phyloP scores from a whole-genome alignment of 1,140 invertebrate genomes.

The Orchestia grillus region DNA sequence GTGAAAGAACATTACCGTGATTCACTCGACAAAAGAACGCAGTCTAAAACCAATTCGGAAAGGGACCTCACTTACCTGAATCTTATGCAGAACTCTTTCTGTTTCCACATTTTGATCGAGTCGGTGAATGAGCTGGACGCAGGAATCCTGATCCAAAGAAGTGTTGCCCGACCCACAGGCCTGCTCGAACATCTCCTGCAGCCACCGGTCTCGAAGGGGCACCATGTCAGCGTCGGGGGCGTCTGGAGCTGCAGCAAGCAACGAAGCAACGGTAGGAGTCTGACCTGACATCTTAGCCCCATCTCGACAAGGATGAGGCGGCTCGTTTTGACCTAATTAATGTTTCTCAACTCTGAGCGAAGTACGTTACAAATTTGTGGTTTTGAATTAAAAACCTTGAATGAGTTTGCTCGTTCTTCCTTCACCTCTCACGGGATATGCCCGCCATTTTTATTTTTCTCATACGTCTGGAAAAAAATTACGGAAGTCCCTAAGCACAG shows the following conservation, averaged over 20 bases:
- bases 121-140: conserved; percentile 73
- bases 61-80: conserved; percentile 59
- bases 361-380: no score
- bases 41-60: not conserved
- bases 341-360: no score
- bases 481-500: no score
- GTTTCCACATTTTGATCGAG: conserved; percentile 74
- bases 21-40: not conserved
- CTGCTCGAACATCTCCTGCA: conserved; percentile 75
- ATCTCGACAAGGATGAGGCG: no score
- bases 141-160: conserved; percentile 74
- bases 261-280: not conserved
- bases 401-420: no score
- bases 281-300: no score
- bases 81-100: conserved; percentile 72
- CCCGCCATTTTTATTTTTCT: no score
- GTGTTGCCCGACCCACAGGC: conserved; percentile 72
- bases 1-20: no score
- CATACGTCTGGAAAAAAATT: no score
- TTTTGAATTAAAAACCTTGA: no score
- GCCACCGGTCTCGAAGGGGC: conserved; percentile 75
- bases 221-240: conserved; percentile 71
- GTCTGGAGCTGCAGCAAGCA: conserved; percentile 45
- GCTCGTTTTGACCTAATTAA: no score
- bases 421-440: no score